A percentile compares a stretch with the other conserved stretches of the same genome.
phyloP scores from a whole-genome alignment of 1,140 invertebrate genomes.

The Apis dorsata region DNA sequence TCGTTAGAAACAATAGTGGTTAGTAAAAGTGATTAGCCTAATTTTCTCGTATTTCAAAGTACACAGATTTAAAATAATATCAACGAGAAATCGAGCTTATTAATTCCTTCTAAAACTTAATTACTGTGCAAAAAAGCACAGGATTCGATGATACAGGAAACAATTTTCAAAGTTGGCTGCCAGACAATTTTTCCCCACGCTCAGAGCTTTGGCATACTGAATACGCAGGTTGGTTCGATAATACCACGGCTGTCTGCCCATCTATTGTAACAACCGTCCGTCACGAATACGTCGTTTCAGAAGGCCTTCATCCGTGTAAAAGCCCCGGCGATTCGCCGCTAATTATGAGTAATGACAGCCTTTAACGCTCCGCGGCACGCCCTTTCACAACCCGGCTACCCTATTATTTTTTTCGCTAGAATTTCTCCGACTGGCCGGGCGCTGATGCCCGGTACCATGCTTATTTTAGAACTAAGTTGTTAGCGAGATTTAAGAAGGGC shows the following conservation, averaged over 20 bases:
- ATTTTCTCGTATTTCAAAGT: no score
- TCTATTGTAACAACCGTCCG: conserved; percentile 64
- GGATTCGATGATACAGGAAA: conserved; percentile 33
- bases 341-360: conserved; percentile 74
- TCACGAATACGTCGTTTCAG: conserved; percentile 69
- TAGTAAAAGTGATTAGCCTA: no score
- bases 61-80: no score
- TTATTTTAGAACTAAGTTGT: conserved; percentile 35
- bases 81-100: neutral
- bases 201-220: conserved; percentile 22
- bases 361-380: conserved; percentile 68
- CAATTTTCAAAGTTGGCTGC: conserved; percentile 44
- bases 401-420: conserved; percentile 54
- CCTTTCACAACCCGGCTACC: conserved; percentile 38
- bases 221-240: conserved; percentile 38
- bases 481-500: conserved; percentile 33
- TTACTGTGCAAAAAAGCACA: neutral
- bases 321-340: conserved; percentile 70
- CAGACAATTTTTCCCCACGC: conserved; percentile 43
- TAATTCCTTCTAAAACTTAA: neutral
- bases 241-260: conserved; percentile 50
- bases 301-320: conserved; percentile 72
- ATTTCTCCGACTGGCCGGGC: conserved; percentile 44
- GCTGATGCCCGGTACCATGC: conserved; percentile 13
- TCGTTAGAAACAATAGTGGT: no score